Percentiles rank a stretch among this genome's conserved stretches.
Evolutionary conservation across 2,797 vertebrate species (phyloP).

Genomic region (Falco cherrug): DNA sequence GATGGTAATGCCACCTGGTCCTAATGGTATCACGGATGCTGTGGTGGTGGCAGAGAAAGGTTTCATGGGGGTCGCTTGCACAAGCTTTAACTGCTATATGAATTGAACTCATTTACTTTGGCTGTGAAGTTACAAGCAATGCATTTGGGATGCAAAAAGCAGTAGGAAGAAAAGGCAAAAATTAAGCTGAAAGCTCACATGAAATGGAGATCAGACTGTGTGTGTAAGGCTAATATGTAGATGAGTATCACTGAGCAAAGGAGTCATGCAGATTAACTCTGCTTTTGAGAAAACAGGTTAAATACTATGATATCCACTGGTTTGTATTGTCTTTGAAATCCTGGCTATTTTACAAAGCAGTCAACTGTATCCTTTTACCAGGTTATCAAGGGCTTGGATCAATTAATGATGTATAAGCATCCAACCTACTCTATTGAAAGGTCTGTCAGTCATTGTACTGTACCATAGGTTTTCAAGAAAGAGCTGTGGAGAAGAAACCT

Average conservation of each 20-base stretch:
- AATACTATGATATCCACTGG: not conserved
- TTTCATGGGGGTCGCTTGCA: not conserved
- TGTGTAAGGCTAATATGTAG: not conserved
- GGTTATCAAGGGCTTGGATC: conserved; percentile 15
- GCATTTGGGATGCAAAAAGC: not conserved
- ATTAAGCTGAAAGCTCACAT: not conserved
- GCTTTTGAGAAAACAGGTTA: conserved; percentile 17
- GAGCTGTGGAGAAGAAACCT: conserved; percentile 2
- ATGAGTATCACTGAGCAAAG: conserved; percentile 6
- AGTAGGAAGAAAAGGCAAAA: not conserved
- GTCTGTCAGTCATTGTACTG: not conserved
- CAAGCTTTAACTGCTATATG: not conserved
- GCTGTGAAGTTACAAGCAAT: not conserved
- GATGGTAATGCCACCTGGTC: not conserved
- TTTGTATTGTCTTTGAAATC: conserved; percentile 37
- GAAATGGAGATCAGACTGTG: not conserved
- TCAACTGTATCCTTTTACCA: conserved; percentile 35
- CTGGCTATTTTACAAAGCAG: conserved; percentile 32
- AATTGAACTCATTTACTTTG: not conserved
- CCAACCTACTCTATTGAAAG: not conserved
- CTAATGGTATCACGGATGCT: not conserved
- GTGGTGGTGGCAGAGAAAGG: not conserved
- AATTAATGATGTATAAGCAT: not conserved
- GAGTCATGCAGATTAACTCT: conserved; percentile 18
- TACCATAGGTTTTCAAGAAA: conserved; percentile 29